Evolutionary conservation across 2,888 invertebrate species (phyloP).

Genomic region (Pollenia griseotomentosa): DNA sequence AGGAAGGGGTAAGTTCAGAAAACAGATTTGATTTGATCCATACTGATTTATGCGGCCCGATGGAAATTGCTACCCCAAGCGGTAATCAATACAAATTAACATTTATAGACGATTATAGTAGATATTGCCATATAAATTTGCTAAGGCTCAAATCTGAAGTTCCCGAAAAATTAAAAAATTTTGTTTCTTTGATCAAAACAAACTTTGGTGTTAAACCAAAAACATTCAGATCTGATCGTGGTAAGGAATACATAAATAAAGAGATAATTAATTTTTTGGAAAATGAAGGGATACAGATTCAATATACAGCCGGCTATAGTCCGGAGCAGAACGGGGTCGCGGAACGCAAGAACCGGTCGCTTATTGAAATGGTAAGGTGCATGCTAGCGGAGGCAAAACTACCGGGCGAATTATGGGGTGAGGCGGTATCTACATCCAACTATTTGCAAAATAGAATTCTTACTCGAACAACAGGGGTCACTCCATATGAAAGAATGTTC

Average conservation of each 20-base stretch:
- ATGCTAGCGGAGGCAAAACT: no score
- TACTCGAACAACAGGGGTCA: no score
- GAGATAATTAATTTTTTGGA: conserved; percentile 5
- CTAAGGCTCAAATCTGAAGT: conserved; percentile 32
- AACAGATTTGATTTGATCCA: conserved; percentile 28
- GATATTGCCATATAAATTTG: conserved; percentile 35
- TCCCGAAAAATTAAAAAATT: neutral
- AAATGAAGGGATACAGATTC: conserved; percentile 22
- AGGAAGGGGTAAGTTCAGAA: conserved; percentile 14
- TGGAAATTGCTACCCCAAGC: conserved; percentile 2
- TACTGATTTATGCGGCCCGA: conserved; percentile 16
- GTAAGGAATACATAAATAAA: conserved; percentile 11
- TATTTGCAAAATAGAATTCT: neutral
- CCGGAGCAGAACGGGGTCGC: no score
- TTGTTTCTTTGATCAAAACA: neutral
- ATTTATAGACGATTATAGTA: conserved; percentile 42
- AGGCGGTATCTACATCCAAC: conserved; percentile 12
- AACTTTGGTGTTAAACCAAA: neutral
- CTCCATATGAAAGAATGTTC: no score
- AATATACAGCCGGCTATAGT: conserved; percentile 17
- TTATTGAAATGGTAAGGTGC: no score
- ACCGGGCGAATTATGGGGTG: no score
- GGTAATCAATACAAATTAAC: conserved; percentile 27
- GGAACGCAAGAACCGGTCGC: no score
- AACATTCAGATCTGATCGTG: no score